These are phyloP conservation scores for Octodonta nipae DNA, from an alignment of 2,888 invertebrate genomes.

Conservation along the genomic window DNA sequence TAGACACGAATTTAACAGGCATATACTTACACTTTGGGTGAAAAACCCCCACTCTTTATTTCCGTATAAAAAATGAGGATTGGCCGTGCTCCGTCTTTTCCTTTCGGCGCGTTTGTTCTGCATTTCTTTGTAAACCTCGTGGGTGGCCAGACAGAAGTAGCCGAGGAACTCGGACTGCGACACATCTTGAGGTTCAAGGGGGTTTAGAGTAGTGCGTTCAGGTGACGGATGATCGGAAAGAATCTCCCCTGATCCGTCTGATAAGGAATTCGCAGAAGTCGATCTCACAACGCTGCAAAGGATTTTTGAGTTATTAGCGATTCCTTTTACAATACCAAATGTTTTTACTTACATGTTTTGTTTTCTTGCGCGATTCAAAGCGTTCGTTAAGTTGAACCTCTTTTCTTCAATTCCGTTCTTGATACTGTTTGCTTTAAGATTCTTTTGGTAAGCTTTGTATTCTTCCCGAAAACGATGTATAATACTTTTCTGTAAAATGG, in stretches of 20 bases:
- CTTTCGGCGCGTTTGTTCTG: conserved; percentile 41
- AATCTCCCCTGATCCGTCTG: conserved; percentile 27
- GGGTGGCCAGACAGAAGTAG: conserved; percentile 38
- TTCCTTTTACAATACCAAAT: too few species aligned
- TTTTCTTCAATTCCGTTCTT: conserved; percentile 31
- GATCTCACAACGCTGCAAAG: conserved; percentile 17
- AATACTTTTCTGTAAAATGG: conserved; percentile 27
- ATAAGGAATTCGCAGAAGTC: conserved; percentile 26
- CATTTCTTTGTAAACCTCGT: conserved; percentile 36
- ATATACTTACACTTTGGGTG: neutral
- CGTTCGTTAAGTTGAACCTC: conserved; percentile 27
- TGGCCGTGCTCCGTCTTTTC: conserved; percentile 42
- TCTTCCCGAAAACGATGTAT: conserved; percentile 30
- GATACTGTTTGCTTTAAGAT: conserved; percentile 23
- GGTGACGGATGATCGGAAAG: conserved; percentile 5
- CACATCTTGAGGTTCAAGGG: conserved; percentile 29
- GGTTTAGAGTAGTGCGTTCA: conserved; percentile 10
- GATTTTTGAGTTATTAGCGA: too few species aligned
- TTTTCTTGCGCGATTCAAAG: conserved; percentile 31
- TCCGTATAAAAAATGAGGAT: conserved; percentile 43
- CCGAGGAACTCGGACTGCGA: conserved; percentile 35
- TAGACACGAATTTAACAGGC: too few species aligned
- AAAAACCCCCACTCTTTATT: conserved; percentile 32
- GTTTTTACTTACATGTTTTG: conserved; percentile 33
- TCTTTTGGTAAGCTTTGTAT: conserved; percentile 27